Percentiles rank a stretch among this genome's conserved stretches.
Evolutionary conservation across 1,140 invertebrate genomes (phyloP).

Genomic region (Melanaphis sacchari): DNA sequence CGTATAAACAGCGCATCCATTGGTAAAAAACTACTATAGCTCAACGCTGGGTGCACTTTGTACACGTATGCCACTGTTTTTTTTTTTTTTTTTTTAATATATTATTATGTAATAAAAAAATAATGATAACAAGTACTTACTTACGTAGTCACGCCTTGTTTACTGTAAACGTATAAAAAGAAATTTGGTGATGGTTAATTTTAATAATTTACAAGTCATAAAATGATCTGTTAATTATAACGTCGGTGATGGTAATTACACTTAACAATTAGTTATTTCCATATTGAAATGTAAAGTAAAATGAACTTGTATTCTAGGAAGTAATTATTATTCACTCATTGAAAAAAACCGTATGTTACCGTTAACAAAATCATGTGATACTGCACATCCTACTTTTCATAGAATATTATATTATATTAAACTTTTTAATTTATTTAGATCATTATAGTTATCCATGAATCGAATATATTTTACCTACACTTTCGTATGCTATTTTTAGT

Average conservation of each 20-base stretch:
- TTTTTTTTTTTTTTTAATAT: background rate
- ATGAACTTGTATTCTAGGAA: background rate
- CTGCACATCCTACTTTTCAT: background rate
- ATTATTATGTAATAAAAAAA: background rate
- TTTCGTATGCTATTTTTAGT: too few relatives aligned
- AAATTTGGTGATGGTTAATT: conserved; percentile 13
- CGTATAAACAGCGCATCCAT: background rate
- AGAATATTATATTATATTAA: background rate
- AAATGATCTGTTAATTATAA: conserved; percentile 26
- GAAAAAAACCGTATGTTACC: background rate
- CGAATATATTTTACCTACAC: background rate
- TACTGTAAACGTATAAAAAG: background rate
- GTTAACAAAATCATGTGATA: conserved; percentile 5
- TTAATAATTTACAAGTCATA: background rate
- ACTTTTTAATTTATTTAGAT: background rate
- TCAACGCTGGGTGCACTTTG: background rate
- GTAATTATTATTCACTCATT: background rate
- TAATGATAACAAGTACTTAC: conserved; percentile 18
- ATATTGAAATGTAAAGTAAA: background rate
- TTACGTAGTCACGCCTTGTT: background rate
- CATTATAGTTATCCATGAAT: background rate
- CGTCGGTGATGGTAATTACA: background rate
- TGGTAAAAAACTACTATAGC: background rate
- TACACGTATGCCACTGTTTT: background rate
- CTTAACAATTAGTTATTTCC: background rate